Percentiles rank a stretch among this genome's conserved stretches.
These are phyloP conservation scores for Rhinopithecus roxellana DNA, from an alignment of 2,113 vertebrate genomes.

Conservation along the genomic window DNA sequence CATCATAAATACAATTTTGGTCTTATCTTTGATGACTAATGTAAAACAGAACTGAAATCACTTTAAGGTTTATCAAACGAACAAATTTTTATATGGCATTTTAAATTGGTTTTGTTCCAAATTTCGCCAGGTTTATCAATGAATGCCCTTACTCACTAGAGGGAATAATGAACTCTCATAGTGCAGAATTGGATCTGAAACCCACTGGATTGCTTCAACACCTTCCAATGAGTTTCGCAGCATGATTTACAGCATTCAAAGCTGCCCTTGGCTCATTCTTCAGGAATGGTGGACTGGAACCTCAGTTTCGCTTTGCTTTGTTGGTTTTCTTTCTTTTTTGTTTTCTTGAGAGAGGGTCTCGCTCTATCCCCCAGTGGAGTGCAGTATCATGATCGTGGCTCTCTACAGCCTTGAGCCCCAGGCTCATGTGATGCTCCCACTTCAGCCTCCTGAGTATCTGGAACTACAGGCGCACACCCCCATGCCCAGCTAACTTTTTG, in stretches of 20 bases:
- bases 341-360: too few relatives aligned
- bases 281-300: neutral
- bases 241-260: neutral
- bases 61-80: neutral
- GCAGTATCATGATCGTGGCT: too few relatives aligned
- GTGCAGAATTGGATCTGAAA: neutral
- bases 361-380: too few relatives aligned
- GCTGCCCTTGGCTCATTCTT: neutral
- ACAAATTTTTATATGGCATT: neutral
- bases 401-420: too few relatives aligned
- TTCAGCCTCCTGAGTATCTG: too few relatives aligned
- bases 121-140: neutral
- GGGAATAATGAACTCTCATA: neutral
- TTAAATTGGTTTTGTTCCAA: neutral
- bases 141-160: neutral
- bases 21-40: neutral
- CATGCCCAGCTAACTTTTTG: too few relatives aligned
- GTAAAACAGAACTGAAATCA: neutral
- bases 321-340: too few relatives aligned
- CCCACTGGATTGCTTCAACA: neutral
- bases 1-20: neutral
- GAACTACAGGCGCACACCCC: too few relatives aligned
- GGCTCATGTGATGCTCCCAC: too few relatives aligned
- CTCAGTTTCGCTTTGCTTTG: neutral
- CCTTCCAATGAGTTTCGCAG: neutral